Evolutionary conservation across 2,113 vertebrate species (phyloP), one percentile per base, ranked within the genome.

Genomic region (Okapia johnstoni): DNA sequence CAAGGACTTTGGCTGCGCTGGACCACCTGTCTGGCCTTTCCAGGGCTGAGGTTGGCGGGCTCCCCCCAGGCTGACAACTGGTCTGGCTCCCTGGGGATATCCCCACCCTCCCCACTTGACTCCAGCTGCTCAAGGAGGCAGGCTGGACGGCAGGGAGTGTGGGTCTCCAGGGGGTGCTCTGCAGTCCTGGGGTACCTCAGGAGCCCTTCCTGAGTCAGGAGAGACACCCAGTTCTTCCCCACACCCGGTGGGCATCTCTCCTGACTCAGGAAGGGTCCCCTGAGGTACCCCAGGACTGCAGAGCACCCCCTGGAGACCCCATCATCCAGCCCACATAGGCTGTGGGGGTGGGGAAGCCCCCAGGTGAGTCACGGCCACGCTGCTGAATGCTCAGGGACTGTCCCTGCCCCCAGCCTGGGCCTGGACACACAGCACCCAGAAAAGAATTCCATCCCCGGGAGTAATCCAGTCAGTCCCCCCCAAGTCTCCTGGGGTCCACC

Each of bases 331-430:
- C 60, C 25, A 43, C 60, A 11, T 5, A 36, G 36, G 36, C 28
- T n/a, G 5, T 17, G 26, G 48, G 58, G 36, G 13, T 8, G 14
- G 46, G 26, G n/a, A 13, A n/a, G 17, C 9, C 4, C 63, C 43
- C 54, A 1, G 28, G 63, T 3, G 54, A 76, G 43, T 97, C 12
- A 21, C 66, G 96, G 98, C 97, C 97, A 92, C 19, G 97, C 98
- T 0, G 97, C 95, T 0, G 36, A 98, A 84, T 96, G 90, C 9
- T 98, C 2, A 9, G 25, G 81, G 81, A 17, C 54, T 33, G 36
- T 73, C 36, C 21, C 36, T 6, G 21, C 36, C 66, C 19, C 21
- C 36, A 23, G 66, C 66, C 63, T 70, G 63, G 17, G 63, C 81
- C 17, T 48, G 15, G 16, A 52, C 86, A 84, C 61, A 36, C 26